phyloP scores from a whole-genome alignment of 2,797 vertebrate species.

The Bovichtus diacanthus region DNA sequence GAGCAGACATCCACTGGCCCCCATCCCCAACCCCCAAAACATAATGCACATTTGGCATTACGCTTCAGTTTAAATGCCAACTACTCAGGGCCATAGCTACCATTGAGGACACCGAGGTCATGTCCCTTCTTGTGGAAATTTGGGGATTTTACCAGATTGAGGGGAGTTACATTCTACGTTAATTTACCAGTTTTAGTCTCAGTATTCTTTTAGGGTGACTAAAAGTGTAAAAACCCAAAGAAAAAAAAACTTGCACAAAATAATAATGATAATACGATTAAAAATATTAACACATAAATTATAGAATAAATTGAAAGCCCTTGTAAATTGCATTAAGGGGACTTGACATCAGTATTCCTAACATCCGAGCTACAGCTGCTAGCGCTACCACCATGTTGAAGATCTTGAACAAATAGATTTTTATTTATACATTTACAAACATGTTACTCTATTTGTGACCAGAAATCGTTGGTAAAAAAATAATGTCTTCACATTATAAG shows the following conservation, averaged over 20 bases:
- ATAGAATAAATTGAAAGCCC: no score
- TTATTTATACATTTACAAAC: no score
- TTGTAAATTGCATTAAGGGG: background rate
- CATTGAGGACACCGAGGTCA: slow-evolving; percentile 34
- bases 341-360: background rate
- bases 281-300: no score
- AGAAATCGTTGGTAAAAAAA: no score
- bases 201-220: background rate
- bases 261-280: no score
- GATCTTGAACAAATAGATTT: no score
- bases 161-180: no score
- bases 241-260: no score
- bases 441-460: background rate
- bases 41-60: slow-evolving; percentile 49
- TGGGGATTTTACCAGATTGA: slow-evolving; percentile 1
- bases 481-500: background rate
- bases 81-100: slow-evolving; percentile 15
- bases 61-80: slow-evolving; percentile 48
- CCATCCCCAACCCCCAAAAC: slow-evolving; percentile 14
- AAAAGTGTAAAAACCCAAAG: no score
- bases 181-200: background rate
- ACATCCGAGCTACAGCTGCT: no score
- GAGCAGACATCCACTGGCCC: slow-evolving; percentile 10
- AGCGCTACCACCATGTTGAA: no score
- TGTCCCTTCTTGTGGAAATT: slow-evolving; percentile 14